A percentile compares a stretch with the other conserved stretches of the same genome.
phyloP scores from a whole-genome alignment of 2,797 vertebrate genomes.

The Takifugu ocellatus region DNA sequence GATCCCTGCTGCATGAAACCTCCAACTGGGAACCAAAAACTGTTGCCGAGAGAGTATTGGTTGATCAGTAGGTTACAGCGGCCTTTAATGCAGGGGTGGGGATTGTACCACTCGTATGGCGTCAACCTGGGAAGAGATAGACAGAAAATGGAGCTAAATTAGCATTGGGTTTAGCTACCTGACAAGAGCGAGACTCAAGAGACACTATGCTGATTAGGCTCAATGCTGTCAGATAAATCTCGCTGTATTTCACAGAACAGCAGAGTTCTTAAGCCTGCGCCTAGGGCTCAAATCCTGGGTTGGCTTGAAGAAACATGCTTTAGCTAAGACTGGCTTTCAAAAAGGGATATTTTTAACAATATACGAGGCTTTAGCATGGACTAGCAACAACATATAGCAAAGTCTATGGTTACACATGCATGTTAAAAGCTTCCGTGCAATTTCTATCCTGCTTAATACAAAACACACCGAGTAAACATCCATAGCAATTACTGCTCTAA shows the following conservation, averaged over 20 bases:
- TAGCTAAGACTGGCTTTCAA: background rate
- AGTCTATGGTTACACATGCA: background rate
- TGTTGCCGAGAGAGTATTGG: constrained; percentile 97
- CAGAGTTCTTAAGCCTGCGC: background rate
- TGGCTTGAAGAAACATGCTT: background rate
- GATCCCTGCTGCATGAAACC: constrained; percentile 99
- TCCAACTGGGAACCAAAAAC: constrained; percentile 97
- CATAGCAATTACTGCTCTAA: background rate
- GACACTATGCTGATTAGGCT: constrained; percentile 4
- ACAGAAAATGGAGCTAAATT: constrained; percentile 18
- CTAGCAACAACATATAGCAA: background rate
- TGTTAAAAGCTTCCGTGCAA: background rate
- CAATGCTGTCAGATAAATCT: background rate
- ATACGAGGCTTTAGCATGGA: background rate
- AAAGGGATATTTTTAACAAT: background rate
- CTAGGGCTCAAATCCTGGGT: background rate
- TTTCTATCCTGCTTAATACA: background rate
- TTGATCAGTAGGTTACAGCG: constrained; percentile 93
- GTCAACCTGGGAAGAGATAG: constrained; percentile 79
- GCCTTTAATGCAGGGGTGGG: constrained; percentile 92
- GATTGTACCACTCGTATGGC: constrained; percentile 98
- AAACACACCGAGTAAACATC: too few species aligned
- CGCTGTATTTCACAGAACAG: background rate
- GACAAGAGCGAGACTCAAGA: constrained; percentile 36
- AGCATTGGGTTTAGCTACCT: constrained; percentile 25